Evolutionary conservation across 2,888 invertebrate species (phyloP).

Genomic region (Cartodere bifasciata): DNA sequence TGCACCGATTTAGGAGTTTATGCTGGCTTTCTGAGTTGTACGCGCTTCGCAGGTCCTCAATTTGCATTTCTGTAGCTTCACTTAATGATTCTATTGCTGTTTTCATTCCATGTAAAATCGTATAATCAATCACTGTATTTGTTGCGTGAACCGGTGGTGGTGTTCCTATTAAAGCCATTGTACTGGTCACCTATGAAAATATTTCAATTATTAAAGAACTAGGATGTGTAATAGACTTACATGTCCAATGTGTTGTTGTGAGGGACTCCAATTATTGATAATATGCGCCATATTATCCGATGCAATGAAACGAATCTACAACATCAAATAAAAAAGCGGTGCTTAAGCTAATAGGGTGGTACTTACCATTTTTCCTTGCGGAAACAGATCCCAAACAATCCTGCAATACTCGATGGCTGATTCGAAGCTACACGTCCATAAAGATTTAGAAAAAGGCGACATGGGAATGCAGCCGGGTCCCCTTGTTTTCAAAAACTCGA

Average conservation of each 20-base stretch:
- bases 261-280: constrained; percentile 70
- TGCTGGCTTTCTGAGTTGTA: constrained; percentile 34
- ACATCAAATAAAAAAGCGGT: constrained; percentile 18
- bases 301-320: constrained; percentile 70
- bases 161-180: constrained; percentile 69
- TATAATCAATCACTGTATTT: constrained; percentile 49
- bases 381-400: constrained; percentile 95
- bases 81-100: constrained; percentile 77
- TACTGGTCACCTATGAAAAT: constrained; percentile 57
- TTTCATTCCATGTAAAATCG: constrained; percentile 70
- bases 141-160: constrained; percentile 45
- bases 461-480: constrained; percentile 56
- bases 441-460: constrained; percentile 76
- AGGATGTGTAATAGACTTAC: constrained; percentile 39
- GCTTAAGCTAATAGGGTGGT: constrained; percentile 5
- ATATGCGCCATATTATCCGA: constrained; percentile 78
- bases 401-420: constrained; percentile 92
- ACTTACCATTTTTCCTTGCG: constrained; percentile 69
- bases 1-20: constrained; percentile 45
- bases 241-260: constrained; percentile 77
- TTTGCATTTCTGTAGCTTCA: constrained; percentile 68
- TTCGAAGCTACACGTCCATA: constrained; percentile 96
- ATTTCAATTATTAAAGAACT: constrained; percentile 1
- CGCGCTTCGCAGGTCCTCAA: constrained; percentile 38
- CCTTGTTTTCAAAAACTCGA: constrained; percentile 62